These are phyloP conservation scores for Sarcophaga carnaria DNA, from an alignment of 2,888 invertebrate genomes.

Conservation along the genomic window DNA sequence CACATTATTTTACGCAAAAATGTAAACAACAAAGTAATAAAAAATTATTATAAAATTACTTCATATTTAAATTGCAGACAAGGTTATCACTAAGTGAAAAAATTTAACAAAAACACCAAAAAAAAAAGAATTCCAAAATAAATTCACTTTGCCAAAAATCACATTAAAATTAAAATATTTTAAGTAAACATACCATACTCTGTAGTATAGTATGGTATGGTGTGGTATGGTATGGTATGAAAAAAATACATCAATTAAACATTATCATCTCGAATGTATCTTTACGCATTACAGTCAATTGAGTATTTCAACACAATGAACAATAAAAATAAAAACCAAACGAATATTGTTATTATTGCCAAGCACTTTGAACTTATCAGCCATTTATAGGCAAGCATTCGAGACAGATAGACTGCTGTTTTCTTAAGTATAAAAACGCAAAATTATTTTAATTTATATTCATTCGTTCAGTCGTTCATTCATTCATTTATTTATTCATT, in stretches of 20 bases:
- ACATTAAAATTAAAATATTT: background rate
- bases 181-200: no score
- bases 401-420: background rate
- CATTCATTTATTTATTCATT: background rate
- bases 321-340: background rate
- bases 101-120: background rate
- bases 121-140: background rate
- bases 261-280: background rate
- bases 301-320: background rate
- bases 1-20: background rate
- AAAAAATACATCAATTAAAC: background rate
- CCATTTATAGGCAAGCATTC: background rate
- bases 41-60: slow-evolving; percentile 36
- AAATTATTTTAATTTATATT: no score
- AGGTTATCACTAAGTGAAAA: slow-evolving; percentile 36
- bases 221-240: background rate
- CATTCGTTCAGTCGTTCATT: no score
- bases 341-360: slow-evolving; percentile 36
- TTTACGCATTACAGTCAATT: background rate
- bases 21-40: background rate
- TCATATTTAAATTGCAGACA: slow-evolving; percentile 37
- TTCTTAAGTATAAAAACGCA: no score
- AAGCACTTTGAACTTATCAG: slow-evolving; percentile 61
- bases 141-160: background rate
- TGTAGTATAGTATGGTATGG: background rate